Conservation (phyloP, 2,888 invertebrate species). For the Pristionchus exspectatus region DNA sequence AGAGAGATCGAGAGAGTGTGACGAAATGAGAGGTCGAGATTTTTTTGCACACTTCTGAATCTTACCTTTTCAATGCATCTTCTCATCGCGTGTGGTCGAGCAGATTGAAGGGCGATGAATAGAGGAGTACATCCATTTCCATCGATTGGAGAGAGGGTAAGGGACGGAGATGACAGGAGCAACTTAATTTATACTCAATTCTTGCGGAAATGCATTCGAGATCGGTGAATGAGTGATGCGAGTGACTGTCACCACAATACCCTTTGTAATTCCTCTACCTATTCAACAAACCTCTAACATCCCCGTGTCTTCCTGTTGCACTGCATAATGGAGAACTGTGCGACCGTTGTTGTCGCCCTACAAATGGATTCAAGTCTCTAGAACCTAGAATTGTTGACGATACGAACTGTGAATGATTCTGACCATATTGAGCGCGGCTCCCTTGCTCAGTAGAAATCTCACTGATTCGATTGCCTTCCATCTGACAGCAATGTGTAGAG, state of each 20-base stretch:
- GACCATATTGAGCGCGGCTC: constrained; percentile 52
- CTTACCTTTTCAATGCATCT: constrained; percentile 36
- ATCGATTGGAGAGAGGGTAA: constrained; percentile 14
- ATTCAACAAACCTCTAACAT: constrained; percentile 26
- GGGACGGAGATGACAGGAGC: constrained; percentile 9
- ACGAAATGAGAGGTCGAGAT: too few species aligned
- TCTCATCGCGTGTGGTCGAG: not conserved
- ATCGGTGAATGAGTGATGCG: not conserved
- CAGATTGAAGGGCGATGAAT: constrained; percentile 35
- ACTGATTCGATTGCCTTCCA: constrained; percentile 30
- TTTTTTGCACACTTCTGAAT: too few species aligned
- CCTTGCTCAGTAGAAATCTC: constrained; percentile 34
- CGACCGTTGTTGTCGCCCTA: constrained; percentile 52
- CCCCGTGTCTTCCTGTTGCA: constrained; percentile 10
- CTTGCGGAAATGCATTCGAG: not conserved
- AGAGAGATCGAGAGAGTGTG: too few species aligned
- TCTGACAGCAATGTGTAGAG: constrained; percentile 47
- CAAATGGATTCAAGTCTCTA: too few species aligned
- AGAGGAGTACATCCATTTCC: constrained; percentile 48
- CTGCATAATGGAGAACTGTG: constrained; percentile 44
- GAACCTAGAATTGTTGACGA: too few species aligned
- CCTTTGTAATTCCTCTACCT: too few species aligned
- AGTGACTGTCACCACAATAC: too few species aligned
- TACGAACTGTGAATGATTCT: not conserved
- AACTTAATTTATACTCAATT: constrained; percentile 5